Evolutionary conservation across 2,888 invertebrate genomes (phyloP).

Genomic region (Drosophila antonietae): DNA sequence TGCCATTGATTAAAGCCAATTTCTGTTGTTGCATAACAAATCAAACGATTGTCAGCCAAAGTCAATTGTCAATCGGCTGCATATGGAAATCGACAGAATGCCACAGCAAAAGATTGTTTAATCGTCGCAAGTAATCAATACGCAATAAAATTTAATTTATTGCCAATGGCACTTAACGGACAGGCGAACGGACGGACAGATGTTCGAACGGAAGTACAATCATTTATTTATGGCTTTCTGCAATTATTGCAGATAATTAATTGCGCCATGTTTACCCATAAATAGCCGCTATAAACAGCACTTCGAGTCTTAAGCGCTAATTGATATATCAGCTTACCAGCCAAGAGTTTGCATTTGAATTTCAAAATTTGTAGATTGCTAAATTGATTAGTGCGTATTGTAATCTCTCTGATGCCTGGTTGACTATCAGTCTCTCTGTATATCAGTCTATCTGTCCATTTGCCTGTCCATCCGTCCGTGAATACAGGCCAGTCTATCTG

Average conservation of each 20-base stretch:
- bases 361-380: neutral
- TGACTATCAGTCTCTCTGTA: neutral
- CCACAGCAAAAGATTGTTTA: constrained; percentile 18
- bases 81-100: constrained; percentile 1
- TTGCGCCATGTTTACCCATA: constrained; percentile 23
- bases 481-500: too few relatives aligned
- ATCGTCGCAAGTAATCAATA: constrained; percentile 22
- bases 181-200: neutral
- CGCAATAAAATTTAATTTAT: constrained; percentile 20
- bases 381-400: too few relatives aligned
- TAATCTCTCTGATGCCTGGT: neutral
- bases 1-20: constrained; percentile 62
- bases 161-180: constrained; percentile 13
- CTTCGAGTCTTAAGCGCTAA: constrained; percentile 25
- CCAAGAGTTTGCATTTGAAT: neutral
- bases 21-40: constrained; percentile 47
- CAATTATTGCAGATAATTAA: constrained; percentile 31
- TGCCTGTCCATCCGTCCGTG: neutral
- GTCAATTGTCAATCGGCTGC: constrained; percentile 10
- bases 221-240: constrained; percentile 21
- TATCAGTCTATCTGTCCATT: neutral
- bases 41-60: constrained; percentile 54
- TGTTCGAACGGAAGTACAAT: neutral
- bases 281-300: constrained; percentile 12
- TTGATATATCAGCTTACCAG: constrained; percentile 8